Evolutionary conservation across 2,113 vertebrate species (phyloP).

Genomic region (Ornithorhynchus anatinus): DNA sequence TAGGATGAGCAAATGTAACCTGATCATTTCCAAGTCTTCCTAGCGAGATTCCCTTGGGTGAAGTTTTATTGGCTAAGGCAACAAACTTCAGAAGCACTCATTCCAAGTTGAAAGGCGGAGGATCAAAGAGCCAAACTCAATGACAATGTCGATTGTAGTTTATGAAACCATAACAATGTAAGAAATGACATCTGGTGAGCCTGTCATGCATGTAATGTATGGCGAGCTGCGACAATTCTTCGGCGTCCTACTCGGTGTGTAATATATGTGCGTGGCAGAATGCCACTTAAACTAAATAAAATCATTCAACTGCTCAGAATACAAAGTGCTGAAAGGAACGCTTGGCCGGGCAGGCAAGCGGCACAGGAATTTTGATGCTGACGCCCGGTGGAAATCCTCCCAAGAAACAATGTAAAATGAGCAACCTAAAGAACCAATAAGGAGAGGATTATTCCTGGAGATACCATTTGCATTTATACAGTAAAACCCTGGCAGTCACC

Average conservation of each 20-base stretch:
- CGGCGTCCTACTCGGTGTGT: neutral
- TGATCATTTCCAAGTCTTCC: conserved; percentile 26
- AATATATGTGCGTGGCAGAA: conserved; percentile 52
- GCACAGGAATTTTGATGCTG: conserved; percentile 51
- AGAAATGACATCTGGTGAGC: conserved; percentile 79
- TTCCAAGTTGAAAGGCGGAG: conserved; percentile 27
- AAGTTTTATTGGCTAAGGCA: conserved; percentile 35
- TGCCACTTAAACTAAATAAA: conserved; percentile 58
- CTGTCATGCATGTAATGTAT: conserved; percentile 72
- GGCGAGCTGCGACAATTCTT: conserved; percentile 66
- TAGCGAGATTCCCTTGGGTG: conserved; percentile 16
- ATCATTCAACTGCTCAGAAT: conserved; percentile 55
- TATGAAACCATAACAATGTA: conserved; percentile 71
- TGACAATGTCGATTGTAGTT: conserved; percentile 74
- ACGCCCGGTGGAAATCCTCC: neutral
- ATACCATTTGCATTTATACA: neutral
- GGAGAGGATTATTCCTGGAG: neutral
- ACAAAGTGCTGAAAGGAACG: conserved; percentile 44
- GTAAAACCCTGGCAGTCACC: neutral
- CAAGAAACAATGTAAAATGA: neutral
- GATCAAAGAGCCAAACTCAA: conserved; percentile 67
- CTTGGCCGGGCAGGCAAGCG: conserved; percentile 29
- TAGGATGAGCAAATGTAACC: neutral
- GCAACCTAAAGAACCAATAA: neutral
- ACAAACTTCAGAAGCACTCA: conserved; percentile 24